Evolutionary conservation across 1,140 invertebrate species (phyloP).

Genomic region (Sarcophaga peregrina): DNA sequence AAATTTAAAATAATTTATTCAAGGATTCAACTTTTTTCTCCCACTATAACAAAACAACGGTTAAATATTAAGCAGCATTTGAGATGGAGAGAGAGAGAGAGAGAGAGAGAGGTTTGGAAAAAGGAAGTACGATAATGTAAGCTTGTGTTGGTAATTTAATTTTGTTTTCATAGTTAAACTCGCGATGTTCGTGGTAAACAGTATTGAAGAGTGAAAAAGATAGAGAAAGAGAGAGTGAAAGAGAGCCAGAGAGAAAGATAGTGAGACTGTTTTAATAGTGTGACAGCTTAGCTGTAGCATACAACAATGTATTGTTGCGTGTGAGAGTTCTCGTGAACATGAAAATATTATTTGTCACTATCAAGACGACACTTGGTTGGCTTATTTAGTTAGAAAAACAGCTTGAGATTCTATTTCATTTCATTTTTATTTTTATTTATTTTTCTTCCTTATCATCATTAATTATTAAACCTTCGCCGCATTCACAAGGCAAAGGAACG

Average conservation of each 20-base stretch:
- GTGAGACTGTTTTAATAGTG: too few relatives aligned
- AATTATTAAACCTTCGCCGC: conserved; percentile 16
- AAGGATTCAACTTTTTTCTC: too few relatives aligned
- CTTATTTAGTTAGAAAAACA: conserved; percentile 26
- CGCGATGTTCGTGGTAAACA: too few relatives aligned
- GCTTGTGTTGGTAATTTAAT: too few relatives aligned
- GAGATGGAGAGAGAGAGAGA: background rate
- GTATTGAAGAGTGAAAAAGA: too few relatives aligned
- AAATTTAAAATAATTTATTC: too few relatives aligned
- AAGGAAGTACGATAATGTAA: background rate
- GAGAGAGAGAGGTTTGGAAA: background rate
- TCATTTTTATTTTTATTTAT: background rate
- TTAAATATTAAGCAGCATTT: background rate
- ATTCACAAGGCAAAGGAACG: too few relatives aligned
- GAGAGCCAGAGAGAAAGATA: too few relatives aligned
- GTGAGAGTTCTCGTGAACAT: background rate
- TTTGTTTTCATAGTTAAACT: too few relatives aligned
- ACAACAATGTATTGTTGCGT: background rate
- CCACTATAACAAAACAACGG: too few relatives aligned
- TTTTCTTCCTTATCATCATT: background rate
- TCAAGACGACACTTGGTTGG: conserved; percentile 33
- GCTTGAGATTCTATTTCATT: conserved; percentile 15
- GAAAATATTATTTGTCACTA: conserved; percentile 28
- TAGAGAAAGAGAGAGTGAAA: too few relatives aligned
- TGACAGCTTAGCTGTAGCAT: too few relatives aligned